Base-by-base conservation (phyloP, 2,888 invertebrate species). In the Megastigmus dorsalis region DNA sequence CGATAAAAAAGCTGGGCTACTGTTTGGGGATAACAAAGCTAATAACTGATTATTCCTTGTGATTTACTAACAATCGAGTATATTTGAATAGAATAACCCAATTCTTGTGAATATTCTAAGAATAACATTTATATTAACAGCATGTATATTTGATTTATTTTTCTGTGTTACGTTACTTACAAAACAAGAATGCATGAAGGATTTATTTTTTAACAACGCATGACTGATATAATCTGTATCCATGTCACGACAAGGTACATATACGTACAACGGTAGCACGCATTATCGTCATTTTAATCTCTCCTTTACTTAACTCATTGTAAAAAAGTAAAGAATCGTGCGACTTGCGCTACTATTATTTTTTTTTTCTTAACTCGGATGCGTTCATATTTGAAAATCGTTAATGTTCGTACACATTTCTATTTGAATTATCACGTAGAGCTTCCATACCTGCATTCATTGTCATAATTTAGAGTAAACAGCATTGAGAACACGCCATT, bases 201-300 rank as follows among this genome's bases (percentile, higher is more conserved):
- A 71, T 71, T n/a, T 65, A 48, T 59, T 52, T 48, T 20, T 38
- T 60, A 36, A 60, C 67, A 48, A 62, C 23, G 60, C 63, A 65
- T 52, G 65, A 63, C 63, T 70, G 72, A 73, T 70, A 62, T 50
- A 33, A 76, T 76, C 68, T 59, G 78, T 79, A 79, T 78, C 79
- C 78, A 77, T 78, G 69, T 76, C 79, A 76, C 71, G 68, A 76
- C 45, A 60, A 78, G 52, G 69, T 71, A 68, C 38, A 45, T 43
- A 18, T 7, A 60, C 6, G 60, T 54, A 55, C 48, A 50, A 41
- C 52, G 66, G 43, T 72, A 59, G 65, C 59, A 66, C 72, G 45
- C 65, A 71, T 48, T 30, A 36, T 26, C 33, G 43, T 59, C 41
- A 59, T 26, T 48, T 33, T 65, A 54, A 45, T 18, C 10, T 38